Percentiles rank a stretch among this genome's conserved stretches.
These are phyloP conservation scores for Abrostola tripartita DNA, from an alignment of 2,888 invertebrate genomes.

Conservation along the genomic window DNA sequence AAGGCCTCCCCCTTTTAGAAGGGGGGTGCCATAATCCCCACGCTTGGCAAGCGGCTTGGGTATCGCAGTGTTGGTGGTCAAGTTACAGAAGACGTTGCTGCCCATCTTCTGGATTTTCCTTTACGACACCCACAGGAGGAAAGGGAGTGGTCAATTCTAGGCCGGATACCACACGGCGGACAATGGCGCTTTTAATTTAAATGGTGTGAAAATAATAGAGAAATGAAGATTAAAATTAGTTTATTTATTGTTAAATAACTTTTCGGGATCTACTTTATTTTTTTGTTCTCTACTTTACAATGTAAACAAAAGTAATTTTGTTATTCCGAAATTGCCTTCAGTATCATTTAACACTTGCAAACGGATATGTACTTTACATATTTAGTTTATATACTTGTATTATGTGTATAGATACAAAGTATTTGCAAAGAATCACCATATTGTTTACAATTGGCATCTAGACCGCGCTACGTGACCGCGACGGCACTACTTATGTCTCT, in stretches of 20 bases:
- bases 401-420: conserved; percentile 11
- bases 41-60: too few relatives aligned
- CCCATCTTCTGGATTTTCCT: too few relatives aligned
- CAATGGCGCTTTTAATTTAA: too few relatives aligned
- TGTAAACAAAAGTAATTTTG: background rate
- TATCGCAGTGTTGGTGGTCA: too few relatives aligned
- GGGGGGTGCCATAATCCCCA: too few relatives aligned
- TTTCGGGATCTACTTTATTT: conserved; percentile 6
- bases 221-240: background rate
- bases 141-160: too few relatives aligned
- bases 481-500: background rate
- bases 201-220: background rate
- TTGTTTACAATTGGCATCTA: conserved; percentile 2
- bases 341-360: background rate
- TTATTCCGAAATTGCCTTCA: background rate
- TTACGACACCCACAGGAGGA: too few relatives aligned
- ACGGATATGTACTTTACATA: background rate
- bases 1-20: too few relatives aligned
- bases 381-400: background rate
- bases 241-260: conserved; percentile 8
- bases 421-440: conserved; percentile 10
- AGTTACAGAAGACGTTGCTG: too few relatives aligned
- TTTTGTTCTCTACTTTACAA: background rate
- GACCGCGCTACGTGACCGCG: conserved; percentile 26
- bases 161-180: too few relatives aligned